A percentile compares a stretch with the other conserved stretches of the same genome.
Evolutionary conservation across 2,888 invertebrate species (phyloP).

Genomic region (Deroplatys truncata): DNA sequence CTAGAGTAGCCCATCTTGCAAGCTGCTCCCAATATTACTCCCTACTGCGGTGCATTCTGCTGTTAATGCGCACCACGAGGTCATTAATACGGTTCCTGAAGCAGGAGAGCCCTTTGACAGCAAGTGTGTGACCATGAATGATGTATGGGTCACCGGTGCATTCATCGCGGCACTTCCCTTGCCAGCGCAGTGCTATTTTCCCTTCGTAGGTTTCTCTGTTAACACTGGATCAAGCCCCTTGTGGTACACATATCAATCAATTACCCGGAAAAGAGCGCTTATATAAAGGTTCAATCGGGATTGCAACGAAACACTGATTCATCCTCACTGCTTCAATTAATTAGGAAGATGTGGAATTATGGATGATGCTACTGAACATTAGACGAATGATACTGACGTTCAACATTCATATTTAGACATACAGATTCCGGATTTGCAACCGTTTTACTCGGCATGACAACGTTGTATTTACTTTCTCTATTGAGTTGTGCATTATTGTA

Average conservation of each 20-base stretch:
- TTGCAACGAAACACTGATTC: neutral
- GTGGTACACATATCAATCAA: neutral
- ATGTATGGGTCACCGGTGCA: neutral
- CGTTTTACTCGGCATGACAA: too few relatives aligned
- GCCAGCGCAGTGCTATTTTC: neutral
- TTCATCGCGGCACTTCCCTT: neutral
- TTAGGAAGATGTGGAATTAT: neutral
- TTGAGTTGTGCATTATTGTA: too few relatives aligned
- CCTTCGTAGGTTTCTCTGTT: neutral
- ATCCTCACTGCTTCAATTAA: neutral
- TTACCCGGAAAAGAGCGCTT: neutral
- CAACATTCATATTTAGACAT: too few relatives aligned
- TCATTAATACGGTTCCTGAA: neutral
- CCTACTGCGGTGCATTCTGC: neutral
- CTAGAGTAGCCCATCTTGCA: too few relatives aligned
- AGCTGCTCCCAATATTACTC: too few relatives aligned
- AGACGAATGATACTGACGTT: too few relatives aligned
- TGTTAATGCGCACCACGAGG: neutral
- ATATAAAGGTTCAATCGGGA: neutral
- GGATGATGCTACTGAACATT: too few relatives aligned
- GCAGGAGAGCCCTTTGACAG: neutral
- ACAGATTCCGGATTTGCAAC: too few relatives aligned
- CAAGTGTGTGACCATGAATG: neutral
- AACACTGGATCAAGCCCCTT: neutral
- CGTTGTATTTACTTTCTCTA: too few relatives aligned